Evolutionary conservation across 1,140 invertebrate genomes (phyloP), one percentile per base, ranked within the genome.

Genomic region (Glomeris maerens): DNA sequence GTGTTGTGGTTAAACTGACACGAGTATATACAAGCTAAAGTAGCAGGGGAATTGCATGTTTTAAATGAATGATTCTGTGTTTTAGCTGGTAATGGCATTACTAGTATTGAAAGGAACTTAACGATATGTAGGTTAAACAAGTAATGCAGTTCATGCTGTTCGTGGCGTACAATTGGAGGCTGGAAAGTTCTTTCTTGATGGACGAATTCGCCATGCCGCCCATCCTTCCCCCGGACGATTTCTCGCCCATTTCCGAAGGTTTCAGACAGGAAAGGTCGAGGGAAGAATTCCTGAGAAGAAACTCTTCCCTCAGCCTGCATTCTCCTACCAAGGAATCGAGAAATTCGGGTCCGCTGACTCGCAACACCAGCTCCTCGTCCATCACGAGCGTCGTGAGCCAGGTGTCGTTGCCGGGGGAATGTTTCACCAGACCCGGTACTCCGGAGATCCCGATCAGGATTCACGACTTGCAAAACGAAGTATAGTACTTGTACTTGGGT

Each of bases 111-210:
- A 10, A 42, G 23, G 21, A 7, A 3, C 22, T 52, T 36, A 54
- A 36, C 47, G 54, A 40, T 28, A 52, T 56, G 25, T 55, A 71
- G 68, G 66, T 94, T 0, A 96, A 96, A 64, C 74, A 75, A 50
- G 83, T 94, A 0, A 76, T 83, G 0, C 78, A 77, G 21, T 82
- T 83, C 53, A 76, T 93, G 70, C 74, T 92, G 0, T 84, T 88
- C 59, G 79, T 85, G 0, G 76, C 78, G n/a, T 95, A 96, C 62
- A 92, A 92, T 56, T 89, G 85, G 78, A 75, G 84, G 49, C 66
- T 95, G 2, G 92, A 97, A 70, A 83, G 84, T 58, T 84, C 89
- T 0, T 95, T 91, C 65, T 69, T 95, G 22, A 80, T 87, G 67
- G 89, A 88, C 59, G 79, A 85, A 55, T 81, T 79, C 60, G 81